A percentile compares a stretch with the other conserved stretches of the same genome.
These are phyloP conservation scores for Etheostoma cragini DNA, from an alignment of 2,113 vertebrate genomes.

Conservation along the genomic window DNA sequence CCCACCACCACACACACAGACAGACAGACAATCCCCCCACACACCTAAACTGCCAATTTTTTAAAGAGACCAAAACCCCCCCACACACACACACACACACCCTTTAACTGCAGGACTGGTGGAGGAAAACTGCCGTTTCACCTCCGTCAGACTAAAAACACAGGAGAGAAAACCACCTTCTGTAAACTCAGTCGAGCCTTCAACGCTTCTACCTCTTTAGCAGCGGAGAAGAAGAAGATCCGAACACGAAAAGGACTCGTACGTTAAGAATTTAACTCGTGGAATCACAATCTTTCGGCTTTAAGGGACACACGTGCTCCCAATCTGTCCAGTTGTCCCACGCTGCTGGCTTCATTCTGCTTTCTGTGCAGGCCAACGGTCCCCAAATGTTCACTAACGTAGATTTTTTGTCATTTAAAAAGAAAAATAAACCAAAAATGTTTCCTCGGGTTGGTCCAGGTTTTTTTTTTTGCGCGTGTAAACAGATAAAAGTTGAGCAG, in stretches of 20 bases:
- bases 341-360: not conserved
- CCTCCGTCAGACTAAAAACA: not conserved
- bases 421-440: not conserved
- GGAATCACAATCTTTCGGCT: not conserved
- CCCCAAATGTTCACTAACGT: not conserved
- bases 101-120: not conserved
- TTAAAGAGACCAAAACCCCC: no score
- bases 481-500: conserved; percentile 48
- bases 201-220: not conserved
- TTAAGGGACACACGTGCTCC: not conserved
- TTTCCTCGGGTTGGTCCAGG: not conserved
- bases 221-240: not conserved
- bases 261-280: not conserved
- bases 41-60: no score
- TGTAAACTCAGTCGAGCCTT: not conserved
- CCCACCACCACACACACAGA: no score
- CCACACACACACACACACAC: no score
- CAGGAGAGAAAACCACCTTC: not conserved
- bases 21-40: no score
- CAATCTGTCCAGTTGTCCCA: not conserved
- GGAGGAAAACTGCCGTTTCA: no score
- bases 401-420: no score
- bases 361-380: not conserved
- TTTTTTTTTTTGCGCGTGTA: not conserved
- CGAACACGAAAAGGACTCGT: not conserved